Evolutionary conservation across 2,888 invertebrate genomes (phyloP).

Genomic region (Phanerotoma sp.): DNA sequence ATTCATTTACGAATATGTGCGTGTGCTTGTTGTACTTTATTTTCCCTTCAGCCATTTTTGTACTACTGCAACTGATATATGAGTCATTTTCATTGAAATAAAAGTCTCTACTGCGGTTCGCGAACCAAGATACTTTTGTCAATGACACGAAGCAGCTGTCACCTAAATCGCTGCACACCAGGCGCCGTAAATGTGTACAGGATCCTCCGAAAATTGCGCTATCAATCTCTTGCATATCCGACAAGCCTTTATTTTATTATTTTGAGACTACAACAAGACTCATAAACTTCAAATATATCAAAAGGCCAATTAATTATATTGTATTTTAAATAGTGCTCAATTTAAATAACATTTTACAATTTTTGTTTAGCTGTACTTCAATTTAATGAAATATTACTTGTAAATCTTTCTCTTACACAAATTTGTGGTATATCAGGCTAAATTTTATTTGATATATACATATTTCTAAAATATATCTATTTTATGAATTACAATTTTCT

Average conservation of each 20-base stretch:
- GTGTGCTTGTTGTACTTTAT: background rate
- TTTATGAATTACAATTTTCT: no score
- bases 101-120: no score
- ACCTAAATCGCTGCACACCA: background rate
- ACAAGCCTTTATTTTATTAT: background rate
- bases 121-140: no score
- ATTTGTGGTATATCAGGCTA: no score
- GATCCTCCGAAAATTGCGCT: constrained; percentile 31
- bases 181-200: background rate
- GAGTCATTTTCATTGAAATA: background rate
- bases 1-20: background rate
- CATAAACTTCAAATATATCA: background rate
- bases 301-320: background rate
- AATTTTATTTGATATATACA: no score
- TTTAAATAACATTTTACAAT: no score
- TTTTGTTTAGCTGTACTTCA: no score
- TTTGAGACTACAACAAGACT: background rate
- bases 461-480: no score
- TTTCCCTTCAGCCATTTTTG: background rate
- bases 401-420: no score
- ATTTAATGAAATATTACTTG: no score
- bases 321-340: no score
- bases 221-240: constrained; percentile 26
- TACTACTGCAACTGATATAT: background rate
- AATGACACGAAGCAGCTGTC: background rate